Conservation (phyloP, 2,888 invertebrate genomes). For the Saturnia pavonia region DNA sequence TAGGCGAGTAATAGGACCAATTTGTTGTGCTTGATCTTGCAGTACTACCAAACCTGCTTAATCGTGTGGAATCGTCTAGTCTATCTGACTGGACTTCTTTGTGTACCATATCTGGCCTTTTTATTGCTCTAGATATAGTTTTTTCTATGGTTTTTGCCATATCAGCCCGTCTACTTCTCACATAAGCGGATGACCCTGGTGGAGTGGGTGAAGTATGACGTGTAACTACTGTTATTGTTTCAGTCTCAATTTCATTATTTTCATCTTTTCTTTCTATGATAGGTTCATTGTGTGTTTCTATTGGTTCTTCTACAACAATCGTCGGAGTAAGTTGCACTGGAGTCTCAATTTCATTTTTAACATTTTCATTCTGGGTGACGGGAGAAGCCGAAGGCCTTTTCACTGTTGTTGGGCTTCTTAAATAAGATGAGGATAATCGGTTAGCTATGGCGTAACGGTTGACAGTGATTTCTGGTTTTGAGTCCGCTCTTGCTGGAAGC, state of each 20-base stretch:
- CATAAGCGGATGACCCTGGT: slow-evolving; percentile 83
- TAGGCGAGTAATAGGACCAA: slow-evolving; percentile 84
- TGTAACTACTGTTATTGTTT: slow-evolving; percentile 85
- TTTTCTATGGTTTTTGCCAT: slow-evolving; percentile 88
- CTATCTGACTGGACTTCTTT: slow-evolving; percentile 89
- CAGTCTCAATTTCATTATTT: slow-evolving; percentile 53
- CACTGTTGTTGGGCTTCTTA: slow-evolving; percentile 65
- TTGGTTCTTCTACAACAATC: slow-evolving; percentile 41
- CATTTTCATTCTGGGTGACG: slow-evolving; percentile 51
- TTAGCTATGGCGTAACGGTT: slow-evolving; percentile 72
- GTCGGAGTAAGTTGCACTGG: slow-evolving; percentile 40
- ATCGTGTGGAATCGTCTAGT: slow-evolving; percentile 85
- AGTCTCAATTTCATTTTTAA: slow-evolving; percentile 52
- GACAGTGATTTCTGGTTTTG: slow-evolving; percentile 47
- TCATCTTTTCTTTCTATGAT: slow-evolving; percentile 35
- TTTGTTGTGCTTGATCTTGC: slow-evolving; percentile 83
- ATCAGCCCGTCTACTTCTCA: slow-evolving; percentile 86
- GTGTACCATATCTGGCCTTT: slow-evolving; percentile 82
- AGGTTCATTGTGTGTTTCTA: slow-evolving; percentile 33
- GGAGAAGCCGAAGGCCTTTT: slow-evolving; percentile 68
- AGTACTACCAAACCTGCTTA: slow-evolving; percentile 82
- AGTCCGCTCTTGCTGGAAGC: slow-evolving; percentile 24
- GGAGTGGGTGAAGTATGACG: slow-evolving; percentile 91
- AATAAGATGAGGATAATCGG: slow-evolving; percentile 68
- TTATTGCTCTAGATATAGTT: slow-evolving; percentile 83